These are phyloP conservation scores for Temnothorax rugatulus DNA, from an alignment of 2,888 invertebrate genomes.

Conservation along the genomic window DNA sequence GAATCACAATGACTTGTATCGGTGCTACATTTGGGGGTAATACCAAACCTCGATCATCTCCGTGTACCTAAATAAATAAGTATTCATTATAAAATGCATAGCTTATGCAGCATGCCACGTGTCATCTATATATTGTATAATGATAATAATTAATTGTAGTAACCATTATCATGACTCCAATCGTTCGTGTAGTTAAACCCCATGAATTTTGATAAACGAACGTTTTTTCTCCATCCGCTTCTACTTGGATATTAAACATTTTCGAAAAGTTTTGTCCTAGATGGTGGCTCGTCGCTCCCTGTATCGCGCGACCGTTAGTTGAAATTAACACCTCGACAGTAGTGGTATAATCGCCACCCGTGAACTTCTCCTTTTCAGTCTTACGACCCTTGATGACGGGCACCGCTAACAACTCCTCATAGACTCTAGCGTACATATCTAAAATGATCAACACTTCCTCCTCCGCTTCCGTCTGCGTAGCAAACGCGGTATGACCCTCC, in stretches of 20 bases:
- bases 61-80: constrained; percentile 89
- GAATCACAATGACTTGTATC: constrained; percentile 95
- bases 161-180: constrained; percentile 94
- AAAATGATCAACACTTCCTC: constrained; percentile 94
- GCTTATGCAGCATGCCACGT: not conserved
- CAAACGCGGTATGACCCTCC: constrained; percentile 99
- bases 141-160: constrained; percentile 7
- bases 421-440: constrained; percentile 96
- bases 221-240: constrained; percentile 94
- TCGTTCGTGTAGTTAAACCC: constrained; percentile 99
- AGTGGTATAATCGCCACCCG: constrained; percentile 98
- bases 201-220: constrained; percentile 99
- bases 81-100: constrained; percentile 3
- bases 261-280: constrained; percentile 99
- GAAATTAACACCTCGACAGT: constrained; percentile 98
- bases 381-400: constrained; percentile 98
- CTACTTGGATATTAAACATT: constrained; percentile 99
- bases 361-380: constrained; percentile 99
- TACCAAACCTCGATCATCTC: constrained; percentile 98
- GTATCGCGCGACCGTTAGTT: constrained; percentile 96
- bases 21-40: constrained; percentile 97
- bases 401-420: constrained; percentile 96
- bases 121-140: not conserved
- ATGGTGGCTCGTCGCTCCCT: constrained; percentile 98
- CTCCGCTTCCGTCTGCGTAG: constrained; percentile 93